Base-by-base conservation (phyloP, 2,113 vertebrate genomes). In the Pterocles orientalis region DNA sequence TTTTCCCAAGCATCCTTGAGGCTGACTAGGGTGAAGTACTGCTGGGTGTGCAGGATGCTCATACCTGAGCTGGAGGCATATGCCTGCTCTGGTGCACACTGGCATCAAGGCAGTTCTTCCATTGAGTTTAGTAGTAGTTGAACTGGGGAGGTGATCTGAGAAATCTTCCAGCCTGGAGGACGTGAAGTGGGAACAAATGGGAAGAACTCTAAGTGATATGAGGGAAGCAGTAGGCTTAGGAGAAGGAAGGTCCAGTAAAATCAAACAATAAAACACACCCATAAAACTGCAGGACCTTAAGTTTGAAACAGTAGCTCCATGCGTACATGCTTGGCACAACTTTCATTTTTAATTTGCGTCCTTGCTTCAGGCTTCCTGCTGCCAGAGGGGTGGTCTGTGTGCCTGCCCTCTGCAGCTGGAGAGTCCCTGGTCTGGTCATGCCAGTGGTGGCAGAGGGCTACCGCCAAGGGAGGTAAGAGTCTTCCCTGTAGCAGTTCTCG, bases 221-320 rank as follows among this genome's bases (percentile, higher is more conserved):
- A 80, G 51, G 43, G 64, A 72, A 86, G 57, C 51, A 45, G 85
- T 39, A 81, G 69, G 33, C 61, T 45, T 45, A 43, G 77, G 34
- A 94, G 78, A 61, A 90, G 48, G 68, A 86, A 19, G 21, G 18
- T 86, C 76, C 77, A 78, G 31, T 96, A 81, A 93, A 93, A 92
- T 71, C 65, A 57, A 60, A 33, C 76, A 71, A n/a, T 66, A 81
- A 93, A 93, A 83, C 24, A 48, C 51, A 61, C 50, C 56, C 69
- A 69, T 53, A 86, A 93, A 92, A 64, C 34, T 47, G n/a, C 76
- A 90, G 86, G 53, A 48, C 57, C 36, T 68, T n/a, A 75, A 65
- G n/a, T 76, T 79, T 78, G 83, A 91, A 91, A 71, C 69, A 65
- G 47, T 36, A 84, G 57, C 79, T 90, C 61, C 51, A 2, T 81